Evolutionary conservation across 2,888 invertebrate species (phyloP).

Genomic region (Melanostoma mellinum): DNA sequence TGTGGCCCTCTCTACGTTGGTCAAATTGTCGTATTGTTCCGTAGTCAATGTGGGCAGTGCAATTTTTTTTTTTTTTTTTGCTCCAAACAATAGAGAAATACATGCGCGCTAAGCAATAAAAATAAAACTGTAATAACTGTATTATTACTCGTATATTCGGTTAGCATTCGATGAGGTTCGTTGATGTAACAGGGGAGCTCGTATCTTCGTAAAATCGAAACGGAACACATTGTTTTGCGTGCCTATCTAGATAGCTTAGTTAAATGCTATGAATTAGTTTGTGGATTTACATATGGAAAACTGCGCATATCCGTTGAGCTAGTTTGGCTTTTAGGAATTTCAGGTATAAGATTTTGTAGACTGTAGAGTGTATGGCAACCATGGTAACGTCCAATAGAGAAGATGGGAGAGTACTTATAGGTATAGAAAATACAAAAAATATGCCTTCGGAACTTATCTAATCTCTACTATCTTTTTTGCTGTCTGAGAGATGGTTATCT

Average conservation of each 20-base stretch:
- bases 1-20: constrained; percentile 9
- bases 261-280: constrained; percentile 59
- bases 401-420: no score
- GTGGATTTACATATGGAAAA: constrained; percentile 36
- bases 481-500: no score
- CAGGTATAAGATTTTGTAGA: no score
- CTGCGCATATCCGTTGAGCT: constrained; percentile 13
- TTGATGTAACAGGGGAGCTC: background rate
- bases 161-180: constrained; percentile 11
- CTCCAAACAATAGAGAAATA: constrained; percentile 4
- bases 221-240: constrained; percentile 41
- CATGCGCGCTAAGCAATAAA: constrained; percentile 42
- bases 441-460: no score
- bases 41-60: constrained; percentile 6
- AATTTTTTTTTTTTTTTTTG: constrained; percentile 9
- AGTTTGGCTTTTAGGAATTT: background rate
- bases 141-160: constrained; percentile 43
- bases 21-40: constrained; percentile 17
- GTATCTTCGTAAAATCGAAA: constrained; percentile 25
- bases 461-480: no score
- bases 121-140: constrained; percentile 44
- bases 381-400: no score
- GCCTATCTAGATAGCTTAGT: constrained; percentile 22
- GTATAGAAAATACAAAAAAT: no score
- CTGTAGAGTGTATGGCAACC: no score